A percentile compares a stretch with the other conserved stretches of the same genome.
Evolutionary conservation across 2,888 invertebrate genomes (phyloP).

Genomic region (Sarcophaga subvicina): DNA sequence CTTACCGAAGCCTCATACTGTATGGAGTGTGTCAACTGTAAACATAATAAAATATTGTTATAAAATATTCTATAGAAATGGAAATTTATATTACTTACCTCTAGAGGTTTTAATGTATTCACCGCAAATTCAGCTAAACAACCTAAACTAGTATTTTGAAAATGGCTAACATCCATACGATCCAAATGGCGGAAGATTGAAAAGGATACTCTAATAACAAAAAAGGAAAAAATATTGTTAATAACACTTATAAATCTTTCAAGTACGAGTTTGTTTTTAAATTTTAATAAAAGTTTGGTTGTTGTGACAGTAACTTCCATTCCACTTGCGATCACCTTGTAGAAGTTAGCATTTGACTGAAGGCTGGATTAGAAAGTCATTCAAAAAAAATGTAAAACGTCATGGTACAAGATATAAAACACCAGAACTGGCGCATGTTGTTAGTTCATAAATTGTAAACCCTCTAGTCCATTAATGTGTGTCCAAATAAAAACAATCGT

Average conservation of each 20-base stretch:
- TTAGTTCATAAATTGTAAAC: no score
- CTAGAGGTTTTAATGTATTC: slow-evolving; percentile 83
- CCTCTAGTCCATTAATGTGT: no score
- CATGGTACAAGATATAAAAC: background rate
- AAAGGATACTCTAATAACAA: slow-evolving; percentile 85
- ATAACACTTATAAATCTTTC: background rate
- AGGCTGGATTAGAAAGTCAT: background rate
- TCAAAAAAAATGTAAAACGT: no score
- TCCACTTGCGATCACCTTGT: no score
- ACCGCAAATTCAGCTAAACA: slow-evolving; percentile 89
- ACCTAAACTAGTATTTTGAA: slow-evolving; percentile 90
- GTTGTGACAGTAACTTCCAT: no score
- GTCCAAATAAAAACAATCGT: background rate
- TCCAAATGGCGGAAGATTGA: slow-evolving; percentile 87
- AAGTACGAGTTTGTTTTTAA: no score
- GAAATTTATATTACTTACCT: slow-evolving; percentile 75
- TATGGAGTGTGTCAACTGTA: slow-evolving; percentile 90
- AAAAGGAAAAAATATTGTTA: slow-evolving; percentile 25
- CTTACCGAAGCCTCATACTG: slow-evolving; percentile 95
- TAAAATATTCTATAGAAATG: background rate
- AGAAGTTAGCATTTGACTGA: background rate
- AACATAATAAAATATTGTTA: slow-evolving; percentile 45
- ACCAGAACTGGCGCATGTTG: no score
- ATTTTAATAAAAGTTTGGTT: no score
- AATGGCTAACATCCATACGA: slow-evolving; percentile 83